Conservation (phyloP, 2,797 vertebrate genomes). For the Myotis myotis region DNA sequence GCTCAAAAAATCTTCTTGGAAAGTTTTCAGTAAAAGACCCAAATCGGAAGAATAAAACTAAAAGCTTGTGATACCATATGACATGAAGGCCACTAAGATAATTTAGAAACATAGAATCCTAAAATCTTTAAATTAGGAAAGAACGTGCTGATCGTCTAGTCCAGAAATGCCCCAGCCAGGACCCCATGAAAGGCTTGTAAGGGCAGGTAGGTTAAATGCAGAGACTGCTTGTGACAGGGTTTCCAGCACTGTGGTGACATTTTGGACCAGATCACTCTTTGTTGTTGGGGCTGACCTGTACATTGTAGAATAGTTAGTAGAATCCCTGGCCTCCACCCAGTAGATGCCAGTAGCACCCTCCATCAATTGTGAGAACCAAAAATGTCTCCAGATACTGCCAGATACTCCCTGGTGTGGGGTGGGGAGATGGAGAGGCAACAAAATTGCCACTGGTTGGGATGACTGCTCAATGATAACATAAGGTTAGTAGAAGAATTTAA, state of each 20-base stretch:
- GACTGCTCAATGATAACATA: not conserved
- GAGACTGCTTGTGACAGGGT: not conserved
- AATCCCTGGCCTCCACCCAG: not conserved
- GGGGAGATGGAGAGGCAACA: not conserved
- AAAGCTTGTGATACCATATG: not conserved
- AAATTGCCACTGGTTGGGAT: not conserved
- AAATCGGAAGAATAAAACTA: slow-evolving; percentile 43
- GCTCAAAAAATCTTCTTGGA: slow-evolving; percentile 5
- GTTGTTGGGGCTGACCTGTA: not conserved
- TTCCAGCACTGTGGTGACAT: not conserved
- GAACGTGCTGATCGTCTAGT: not conserved
- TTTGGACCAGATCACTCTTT: not conserved
- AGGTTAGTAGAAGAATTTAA: not conserved
- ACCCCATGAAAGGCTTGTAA: not conserved
- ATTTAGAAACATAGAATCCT: not conserved
- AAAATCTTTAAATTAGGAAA: not conserved
- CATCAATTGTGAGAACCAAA: not conserved
- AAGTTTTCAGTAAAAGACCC: not conserved
- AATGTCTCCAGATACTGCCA: not conserved
- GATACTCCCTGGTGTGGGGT: not conserved
- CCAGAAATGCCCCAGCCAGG: not conserved
- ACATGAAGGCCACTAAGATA: not conserved
- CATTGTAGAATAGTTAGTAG: not conserved
- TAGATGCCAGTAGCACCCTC: not conserved
- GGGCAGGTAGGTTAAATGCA: not conserved